Percentiles rank a stretch among this genome's conserved stretches.
Conservation (phyloP, 2,113 vertebrate species). For the Chionis minor region DNA sequence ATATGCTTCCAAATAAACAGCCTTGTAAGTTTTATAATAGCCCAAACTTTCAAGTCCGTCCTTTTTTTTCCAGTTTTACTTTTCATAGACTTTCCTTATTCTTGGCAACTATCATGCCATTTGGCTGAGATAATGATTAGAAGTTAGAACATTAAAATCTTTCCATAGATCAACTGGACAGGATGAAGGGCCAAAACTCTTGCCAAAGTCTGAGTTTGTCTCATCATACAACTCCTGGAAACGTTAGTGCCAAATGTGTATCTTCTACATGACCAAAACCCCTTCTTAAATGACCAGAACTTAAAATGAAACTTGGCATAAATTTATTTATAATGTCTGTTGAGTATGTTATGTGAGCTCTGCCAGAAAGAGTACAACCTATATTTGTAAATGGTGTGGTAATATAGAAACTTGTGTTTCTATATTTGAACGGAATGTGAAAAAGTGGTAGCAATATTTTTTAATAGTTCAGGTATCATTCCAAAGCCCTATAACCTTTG, state of each 20-base stretch:
- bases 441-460: background rate
- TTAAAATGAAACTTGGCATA: background rate
- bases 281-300: background rate
- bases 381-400: background rate
- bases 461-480: background rate
- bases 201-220: background rate
- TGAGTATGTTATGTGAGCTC: background rate
- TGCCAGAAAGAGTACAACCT: background rate
- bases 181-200: background rate
- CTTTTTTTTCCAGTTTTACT: background rate
- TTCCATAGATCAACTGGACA: background rate
- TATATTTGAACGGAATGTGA: background rate
- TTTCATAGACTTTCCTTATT: constrained; percentile 45
- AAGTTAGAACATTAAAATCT: constrained; percentile 32
- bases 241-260: background rate
- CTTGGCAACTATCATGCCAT: constrained; percentile 2
- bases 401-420: background rate
- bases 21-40: constrained; percentile 30
- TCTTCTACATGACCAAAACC: background rate
- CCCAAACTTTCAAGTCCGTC: background rate
- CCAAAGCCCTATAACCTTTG: background rate
- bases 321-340: background rate
- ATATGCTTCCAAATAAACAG: constrained; percentile 54
- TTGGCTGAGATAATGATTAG: constrained; percentile 18
- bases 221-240: background rate